Conservation (phyloP, 1,140 invertebrate genomes). For the Dendrolimus kikuchii region DNA sequence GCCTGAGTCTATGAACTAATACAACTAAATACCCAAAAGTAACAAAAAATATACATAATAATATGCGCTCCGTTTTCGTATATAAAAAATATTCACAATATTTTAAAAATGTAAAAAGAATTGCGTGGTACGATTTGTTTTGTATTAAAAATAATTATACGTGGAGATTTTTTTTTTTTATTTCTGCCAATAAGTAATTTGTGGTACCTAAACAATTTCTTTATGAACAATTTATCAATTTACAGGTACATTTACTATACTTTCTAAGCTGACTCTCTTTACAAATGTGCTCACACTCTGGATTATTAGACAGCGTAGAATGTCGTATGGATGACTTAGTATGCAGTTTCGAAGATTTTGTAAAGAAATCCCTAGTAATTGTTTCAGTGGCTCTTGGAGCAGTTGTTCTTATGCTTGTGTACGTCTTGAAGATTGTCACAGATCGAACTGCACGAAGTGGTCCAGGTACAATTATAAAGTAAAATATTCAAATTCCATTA, state of each 20-base stretch:
- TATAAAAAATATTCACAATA: conserved; percentile 51
- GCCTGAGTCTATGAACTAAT: too few species aligned
- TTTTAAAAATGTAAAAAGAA: conserved; percentile 59
- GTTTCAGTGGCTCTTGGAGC: conserved; percentile 30
- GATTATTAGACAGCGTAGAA: conserved; percentile 28
- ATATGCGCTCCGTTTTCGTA: conserved; percentile 41
- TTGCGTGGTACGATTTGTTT: conserved; percentile 33
- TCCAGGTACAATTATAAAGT: conserved; percentile 1
- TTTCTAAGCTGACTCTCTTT: conserved; percentile 16
- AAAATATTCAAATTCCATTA: background rate
- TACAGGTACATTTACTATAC: conserved; percentile 55
- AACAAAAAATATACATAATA: conserved; percentile 23
- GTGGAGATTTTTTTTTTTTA: too few species aligned
- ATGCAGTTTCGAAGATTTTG: conserved; percentile 36
- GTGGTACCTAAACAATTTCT: too few species aligned
- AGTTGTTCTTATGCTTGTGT: conserved; percentile 27
- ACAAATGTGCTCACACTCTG: conserved; percentile 34
- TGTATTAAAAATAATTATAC: background rate
- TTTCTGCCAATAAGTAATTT: too few species aligned
- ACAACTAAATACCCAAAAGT: conserved; percentile 11
- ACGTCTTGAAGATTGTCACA: conserved; percentile 24
- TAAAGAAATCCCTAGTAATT: conserved; percentile 36
- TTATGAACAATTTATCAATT: background rate
- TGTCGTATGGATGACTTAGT: conserved; percentile 44
- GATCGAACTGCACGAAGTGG: conserved; percentile 6